Base-by-base conservation (phyloP, 2,113 vertebrate species). In the Archocentrus centrarchus region DNA sequence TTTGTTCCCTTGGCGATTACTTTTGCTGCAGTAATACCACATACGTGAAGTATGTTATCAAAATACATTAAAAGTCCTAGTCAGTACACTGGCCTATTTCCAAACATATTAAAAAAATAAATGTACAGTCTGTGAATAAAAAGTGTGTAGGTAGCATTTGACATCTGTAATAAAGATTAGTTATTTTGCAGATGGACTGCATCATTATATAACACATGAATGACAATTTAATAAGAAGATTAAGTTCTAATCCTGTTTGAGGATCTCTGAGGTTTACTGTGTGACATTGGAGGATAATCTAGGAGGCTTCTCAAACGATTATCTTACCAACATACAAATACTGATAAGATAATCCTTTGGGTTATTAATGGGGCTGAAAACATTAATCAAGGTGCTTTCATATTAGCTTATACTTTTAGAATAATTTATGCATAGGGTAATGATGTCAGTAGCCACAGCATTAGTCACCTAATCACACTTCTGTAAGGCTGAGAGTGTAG, bases 171-270 rank as follows among this genome's bases (percentile, higher is more conserved):
- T 78, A 18, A 76, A 81, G 22, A 64, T 13, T 59, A 2, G 27
- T 73, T 39, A 60, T 59, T 81, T 77, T 59, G 20, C 78, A 44
- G 66, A 59, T 22, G 15, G 11, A 17, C 7, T 76, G 60, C 32
- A 20, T 64, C 81, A 81, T 79, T 59, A 66, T 79, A 10, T 32
- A 61, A 73, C 22, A 59, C 41, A n/a, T 63, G 75, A 89, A 86
- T 78, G 86, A 86, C 80, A 81, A 77, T 80, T 90, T 81, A 89
- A 84, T 88, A 88, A 88, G 79, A 83, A 79, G 91, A 87, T 91
- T 89, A 91, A 7, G 9, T 47, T 79, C 66, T 88, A 85, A 92
- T 89, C 80, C 75, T 92, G 76, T 91, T 84, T 87, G 81, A 27
- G 84, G 83, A 87, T 88, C 83, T 66, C 32, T 11, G 53, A 70